Conservation (phyloP, 2,888 invertebrate species). For the Apocheima hispidaria region DNA sequence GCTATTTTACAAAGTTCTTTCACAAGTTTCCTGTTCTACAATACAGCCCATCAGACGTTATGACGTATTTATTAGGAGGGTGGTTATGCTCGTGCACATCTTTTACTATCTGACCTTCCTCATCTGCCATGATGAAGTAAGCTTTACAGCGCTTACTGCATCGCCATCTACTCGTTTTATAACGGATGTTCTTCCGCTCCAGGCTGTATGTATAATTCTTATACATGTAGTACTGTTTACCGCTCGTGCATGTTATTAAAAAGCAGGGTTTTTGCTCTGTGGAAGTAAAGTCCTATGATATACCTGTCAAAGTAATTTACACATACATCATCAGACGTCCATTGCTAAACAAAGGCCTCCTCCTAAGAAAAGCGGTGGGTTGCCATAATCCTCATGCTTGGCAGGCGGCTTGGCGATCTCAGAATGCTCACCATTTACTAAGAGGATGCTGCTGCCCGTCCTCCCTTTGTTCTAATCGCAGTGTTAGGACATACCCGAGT, state of each 20-base stretch:
- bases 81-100: neutral
- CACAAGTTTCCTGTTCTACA: too few relatives aligned
- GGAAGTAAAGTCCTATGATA: neutral
- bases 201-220: constrained; percentile 4
- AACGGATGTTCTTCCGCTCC: neutral
- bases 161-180: neutral
- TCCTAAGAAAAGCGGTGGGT: too few relatives aligned
- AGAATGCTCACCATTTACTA: too few relatives aligned
- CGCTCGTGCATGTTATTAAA: neutral
- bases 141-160: constrained; percentile 9
- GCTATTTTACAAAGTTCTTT: too few relatives aligned
- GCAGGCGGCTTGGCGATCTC: too few relatives aligned
- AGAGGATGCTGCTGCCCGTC: too few relatives aligned
- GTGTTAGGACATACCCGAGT: too few relatives aligned
- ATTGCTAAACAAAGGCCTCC: too few relatives aligned
- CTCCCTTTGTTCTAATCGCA: too few relatives aligned
- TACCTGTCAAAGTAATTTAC: neutral
- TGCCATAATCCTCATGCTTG: too few relatives aligned
- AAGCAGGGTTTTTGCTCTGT: neutral
- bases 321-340: too few relatives aligned
- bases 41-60: neutral
- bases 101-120: neutral
- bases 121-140: neutral
- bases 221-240: neutral
- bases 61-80: neutral